Base-by-base conservation (phyloP, 2,888 invertebrate species). In the Hemistola chrysoprasaria region DNA sequence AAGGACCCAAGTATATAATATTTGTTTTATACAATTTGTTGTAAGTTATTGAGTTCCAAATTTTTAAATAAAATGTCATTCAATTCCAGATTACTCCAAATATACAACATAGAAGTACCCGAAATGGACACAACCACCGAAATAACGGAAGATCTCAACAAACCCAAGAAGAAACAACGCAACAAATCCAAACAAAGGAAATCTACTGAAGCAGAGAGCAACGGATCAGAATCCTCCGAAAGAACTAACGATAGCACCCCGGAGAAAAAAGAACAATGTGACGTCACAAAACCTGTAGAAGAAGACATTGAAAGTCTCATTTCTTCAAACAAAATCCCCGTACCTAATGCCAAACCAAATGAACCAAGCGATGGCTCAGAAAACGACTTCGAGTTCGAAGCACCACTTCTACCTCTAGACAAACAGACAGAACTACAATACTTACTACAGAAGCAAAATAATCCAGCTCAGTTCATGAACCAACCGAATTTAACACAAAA, bases 101-200 rank as follows among this genome's bases (percentile, higher is more conserved):
- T 93, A 58, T 92, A 94, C 77, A 93, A 95, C 62, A 90, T 95
- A 39, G 92, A 92, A 59, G 82, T 91, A 6, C 90, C 92, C 50
- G 85, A 89, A 0, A 90, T 90, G 6, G 65, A 68, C n/a, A 77
- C 78, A 7, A 78, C 82, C 1, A 89, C 90, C 39, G 91, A 90
- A 1, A 7, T 4, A 8, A 47, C 56, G 0, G 81, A 84, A 3
- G 68, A 66, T 47, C 57, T 59, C 49, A 78, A 62, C 63, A 88
- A 76, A 56, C 65, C 81, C 25, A 86, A 80, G 56, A 88, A 83
- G 56, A 83, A 84, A 35, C 78, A 78, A 7, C 75, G 82, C 25
- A 73, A 74, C 37, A 90, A 86, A 50, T 82, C 76, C 32, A 87
- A 83, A 54, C 78, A 71, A 40, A 59, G 86, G 44, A 77, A 90